Conservation (phyloP, 1,140 invertebrate genomes). For the Nephotettix cincticeps region DNA sequence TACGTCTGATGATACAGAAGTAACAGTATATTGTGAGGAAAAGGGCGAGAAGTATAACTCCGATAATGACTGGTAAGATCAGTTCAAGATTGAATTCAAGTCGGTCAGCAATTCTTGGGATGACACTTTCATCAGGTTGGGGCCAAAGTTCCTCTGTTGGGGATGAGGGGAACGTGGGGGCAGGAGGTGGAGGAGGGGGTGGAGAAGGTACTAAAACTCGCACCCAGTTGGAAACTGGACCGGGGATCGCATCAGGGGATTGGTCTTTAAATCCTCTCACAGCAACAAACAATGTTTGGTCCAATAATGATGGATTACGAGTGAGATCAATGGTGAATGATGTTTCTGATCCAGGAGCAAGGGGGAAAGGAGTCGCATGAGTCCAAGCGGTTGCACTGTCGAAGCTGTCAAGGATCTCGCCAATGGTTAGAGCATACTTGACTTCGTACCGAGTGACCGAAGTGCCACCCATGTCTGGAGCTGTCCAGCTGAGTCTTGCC, state of each 20-base stretch:
- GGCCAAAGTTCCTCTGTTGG: constrained; percentile 42
- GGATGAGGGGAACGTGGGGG: constrained; percentile 46
- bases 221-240: constrained; percentile 58
- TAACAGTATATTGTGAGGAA: constrained; percentile 50
- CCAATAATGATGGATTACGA: constrained; percentile 48
- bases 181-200: constrained; percentile 48
- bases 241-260: constrained; percentile 43
- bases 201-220: constrained; percentile 52
- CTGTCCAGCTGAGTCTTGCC: constrained; percentile 54
- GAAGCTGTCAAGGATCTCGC: constrained; percentile 51
- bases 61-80: constrained; percentile 47
- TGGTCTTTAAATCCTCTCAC: constrained; percentile 51
- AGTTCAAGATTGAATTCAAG: constrained; percentile 44
- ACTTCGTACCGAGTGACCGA: constrained; percentile 53
- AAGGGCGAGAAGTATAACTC: constrained; percentile 47
- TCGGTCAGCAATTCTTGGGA: constrained; percentile 41
- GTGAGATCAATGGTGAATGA: constrained; percentile 51
- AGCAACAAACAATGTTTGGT: constrained; percentile 53
- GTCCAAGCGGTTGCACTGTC: constrained; percentile 48
- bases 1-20: constrained; percentile 48
- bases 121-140: constrained; percentile 40
- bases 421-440: constrained; percentile 46
- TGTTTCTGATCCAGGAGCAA: constrained; percentile 49
- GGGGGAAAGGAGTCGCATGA: constrained; percentile 45
- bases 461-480: constrained; percentile 54